A percentile compares a stretch with the other conserved stretches of the same genome.
Conservation (phyloP, 2,888 invertebrate genomes). For the Ophion obscuratus region DNA sequence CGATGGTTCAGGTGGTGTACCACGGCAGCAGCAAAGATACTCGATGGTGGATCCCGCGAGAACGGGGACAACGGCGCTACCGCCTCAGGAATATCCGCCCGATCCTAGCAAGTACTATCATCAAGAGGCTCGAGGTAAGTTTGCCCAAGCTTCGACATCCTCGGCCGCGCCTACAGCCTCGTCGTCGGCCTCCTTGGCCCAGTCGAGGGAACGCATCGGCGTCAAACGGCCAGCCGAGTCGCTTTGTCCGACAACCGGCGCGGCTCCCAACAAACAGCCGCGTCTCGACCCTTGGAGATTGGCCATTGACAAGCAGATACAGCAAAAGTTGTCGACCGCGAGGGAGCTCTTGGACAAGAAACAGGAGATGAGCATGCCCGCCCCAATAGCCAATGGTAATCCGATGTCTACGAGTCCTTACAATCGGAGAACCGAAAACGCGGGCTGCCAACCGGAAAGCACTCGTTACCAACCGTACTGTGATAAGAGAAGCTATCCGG, state of each 20-base stretch:
- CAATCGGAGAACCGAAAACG: slow-evolving; percentile 75
- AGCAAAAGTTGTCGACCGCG: slow-evolving; percentile 84
- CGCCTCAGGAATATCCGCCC: slow-evolving; percentile 75
- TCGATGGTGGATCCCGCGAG: slow-evolving; percentile 72
- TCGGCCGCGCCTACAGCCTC: slow-evolving; percentile 14
- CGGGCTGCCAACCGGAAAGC: slow-evolving; percentile 55
- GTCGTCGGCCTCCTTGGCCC: slow-evolving; percentile 27
- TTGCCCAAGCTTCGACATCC: slow-evolving; percentile 39
- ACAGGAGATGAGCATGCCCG: slow-evolving; percentile 75
- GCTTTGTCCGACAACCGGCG: slow-evolving; percentile 77
- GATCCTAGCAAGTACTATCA: slow-evolving; percentile 77
- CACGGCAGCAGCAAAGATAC: slow-evolving; percentile 70
- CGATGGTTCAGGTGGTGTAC: slow-evolving; percentile 42
- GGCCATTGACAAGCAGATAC: slow-evolving; percentile 86
- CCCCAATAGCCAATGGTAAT: slow-evolving; percentile 76
- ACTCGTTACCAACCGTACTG: slow-evolving; percentile 77
- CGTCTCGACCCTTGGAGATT: slow-evolving; percentile 85
- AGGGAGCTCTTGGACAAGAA: slow-evolving; percentile 75
- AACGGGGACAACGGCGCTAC: slow-evolving; percentile 69
- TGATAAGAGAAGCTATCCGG: slow-evolving; percentile 80
- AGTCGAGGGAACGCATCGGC: slow-evolving; percentile 76
- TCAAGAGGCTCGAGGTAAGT: slow-evolving; percentile 72
- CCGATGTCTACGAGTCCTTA: slow-evolving; percentile 72
- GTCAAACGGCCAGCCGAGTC: slow-evolving; percentile 81
- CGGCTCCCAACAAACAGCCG: slow-evolving; percentile 84